These are phyloP conservation scores for Brachionus manjavacas DNA, from an alignment of 1,140 invertebrate species.

Conservation along the genomic window DNA sequence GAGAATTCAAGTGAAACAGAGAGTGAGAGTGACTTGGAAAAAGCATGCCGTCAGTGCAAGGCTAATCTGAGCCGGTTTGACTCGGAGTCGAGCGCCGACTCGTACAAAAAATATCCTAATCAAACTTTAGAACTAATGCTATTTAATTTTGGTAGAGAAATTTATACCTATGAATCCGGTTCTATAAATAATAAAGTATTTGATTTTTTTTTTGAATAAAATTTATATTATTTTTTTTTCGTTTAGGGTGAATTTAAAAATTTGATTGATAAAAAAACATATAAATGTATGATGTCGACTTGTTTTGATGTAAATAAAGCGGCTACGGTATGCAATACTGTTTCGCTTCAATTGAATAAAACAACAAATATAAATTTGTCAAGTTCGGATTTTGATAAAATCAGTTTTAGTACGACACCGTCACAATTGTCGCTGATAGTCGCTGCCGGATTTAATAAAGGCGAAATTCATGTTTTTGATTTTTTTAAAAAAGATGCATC, in stretches of 20 bases:
- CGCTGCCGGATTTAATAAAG: constrained; percentile 39
- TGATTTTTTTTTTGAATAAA: neutral
- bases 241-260: neutral
- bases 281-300: constrained; percentile 20
- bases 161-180: constrained; percentile 15
- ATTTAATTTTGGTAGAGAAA: constrained; percentile 28
- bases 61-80: neutral
- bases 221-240: neutral
- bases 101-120: neutral
- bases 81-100: neutral
- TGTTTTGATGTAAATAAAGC: constrained; percentile 16
- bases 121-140: neutral
- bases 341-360: neutral
- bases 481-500: constrained; percentile 40
- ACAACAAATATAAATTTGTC: neutral
- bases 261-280: constrained; percentile 39
- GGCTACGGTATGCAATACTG: neutral
- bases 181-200: neutral
- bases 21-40: neutral
- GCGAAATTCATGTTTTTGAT: constrained; percentile 42
- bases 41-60: neutral
- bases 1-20: neutral
- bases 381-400: neutral
- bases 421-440: constrained; percentile 32
- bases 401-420: neutral